A percentile compares a stretch with the other conserved stretches of the same genome.
phyloP scores from a whole-genome alignment of 2,888 invertebrate genomes.

The Galerucella calmariensis region DNA sequence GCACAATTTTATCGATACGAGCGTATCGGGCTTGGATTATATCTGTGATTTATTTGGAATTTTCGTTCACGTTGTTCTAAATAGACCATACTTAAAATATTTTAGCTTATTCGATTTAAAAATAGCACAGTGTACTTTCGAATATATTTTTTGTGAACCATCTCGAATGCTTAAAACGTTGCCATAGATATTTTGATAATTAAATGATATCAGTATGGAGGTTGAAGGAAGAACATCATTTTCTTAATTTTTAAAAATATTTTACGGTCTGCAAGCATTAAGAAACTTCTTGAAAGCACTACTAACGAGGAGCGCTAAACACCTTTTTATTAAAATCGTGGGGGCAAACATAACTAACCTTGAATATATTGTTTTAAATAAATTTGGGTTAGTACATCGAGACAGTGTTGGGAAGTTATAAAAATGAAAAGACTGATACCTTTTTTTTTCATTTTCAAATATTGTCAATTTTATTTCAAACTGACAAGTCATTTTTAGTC shows the following conservation, averaged over 20 bases:
- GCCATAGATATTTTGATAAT: background rate
- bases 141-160: slow-evolving; percentile 5
- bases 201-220: background rate
- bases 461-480: no score
- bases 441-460: no score
- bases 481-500: no score
- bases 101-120: background rate
- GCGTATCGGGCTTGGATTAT: background rate
- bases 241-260: background rate
- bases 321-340: no score
- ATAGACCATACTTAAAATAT: background rate
- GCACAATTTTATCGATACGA: background rate
- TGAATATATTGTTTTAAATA: no score
- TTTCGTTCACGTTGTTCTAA: background rate
- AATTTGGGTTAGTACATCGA: no score
- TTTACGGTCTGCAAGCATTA: background rate
- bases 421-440: no score
- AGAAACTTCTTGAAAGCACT: no score
- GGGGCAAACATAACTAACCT: no score
- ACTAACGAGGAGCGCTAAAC: no score
- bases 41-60: slow-evolving; percentile 7
- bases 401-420: no score
- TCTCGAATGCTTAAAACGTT: background rate
- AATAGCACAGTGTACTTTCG: background rate
- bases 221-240: background rate